Evolutionary conservation across 2,888 invertebrate genomes (phyloP), one percentile per base, ranked within the genome.

Genomic region (Ophioninae sp.): DNA sequence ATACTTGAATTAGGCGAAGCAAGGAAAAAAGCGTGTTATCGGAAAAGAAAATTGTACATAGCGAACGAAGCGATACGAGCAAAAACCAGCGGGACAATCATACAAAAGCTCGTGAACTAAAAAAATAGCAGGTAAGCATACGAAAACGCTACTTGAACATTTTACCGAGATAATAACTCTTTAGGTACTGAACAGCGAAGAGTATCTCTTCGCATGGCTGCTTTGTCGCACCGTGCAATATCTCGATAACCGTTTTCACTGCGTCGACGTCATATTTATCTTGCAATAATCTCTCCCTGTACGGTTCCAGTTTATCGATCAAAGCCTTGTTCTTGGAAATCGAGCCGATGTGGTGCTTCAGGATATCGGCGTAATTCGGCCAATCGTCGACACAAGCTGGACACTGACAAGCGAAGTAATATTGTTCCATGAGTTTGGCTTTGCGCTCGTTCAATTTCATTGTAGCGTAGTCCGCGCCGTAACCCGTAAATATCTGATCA

Each of bases 121-220:
- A 79, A 64, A 75, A 75, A 61, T 79, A 65, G 56, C 78, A 82
- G 78, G 82, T 79, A 81, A 79, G 79, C 76, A 65, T 67, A 80
- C 74, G 75, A 37, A 37, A 72, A 56, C 77, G 72, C 87, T 85
- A 87, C 81, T 90, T 85, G 80, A 92, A 80, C 50, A 85, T 91
- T 91, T 92, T 93, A 93, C 93, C 93, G 87, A 93, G 86, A 84
- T 92, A 93, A 82, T 92, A 93, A 84, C 91, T 91, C 81, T 92
- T 92, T 44, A 93, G 88, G 82, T 92, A 93, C 77, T 92, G 92
- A 62, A 91, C 87, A 0, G 91, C 92, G 57, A 92, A 91, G 44
- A 92, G 89, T 41, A 93, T 90, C 84, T 93, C 93, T 78, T 93
- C 93, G 69, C 93, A 93, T 3, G 93, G 93, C 86, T 90, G 90